Base-by-base conservation (phyloP, 2,113 vertebrate species). In the Castor canadensis region DNA sequence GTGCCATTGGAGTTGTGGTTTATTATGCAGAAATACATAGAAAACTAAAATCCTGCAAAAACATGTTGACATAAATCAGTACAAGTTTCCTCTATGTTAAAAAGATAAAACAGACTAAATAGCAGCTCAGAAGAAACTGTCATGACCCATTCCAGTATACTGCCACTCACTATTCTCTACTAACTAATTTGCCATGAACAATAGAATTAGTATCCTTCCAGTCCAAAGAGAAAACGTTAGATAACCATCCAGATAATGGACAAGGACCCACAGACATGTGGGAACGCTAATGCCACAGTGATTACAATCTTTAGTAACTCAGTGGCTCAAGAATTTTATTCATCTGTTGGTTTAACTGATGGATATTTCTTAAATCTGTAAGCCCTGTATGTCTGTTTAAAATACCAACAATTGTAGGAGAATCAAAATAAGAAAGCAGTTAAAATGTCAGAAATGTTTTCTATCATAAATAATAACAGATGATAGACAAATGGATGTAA, bases 161-260 rank as follows among this genome's bases (percentile, higher is more conserved):
- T 98, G 97, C 95, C 98, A 96, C 12, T 98, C 91, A 96, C 28
- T 76, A 97, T 98, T 52, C 93, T 84, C 94, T 69, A 45, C 90
- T 97, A 97, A 98, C 97, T 98, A 97, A 96, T 97, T 96, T 98
- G 30, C 87, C 71, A n/a, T 89, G 94, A 98, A 96, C 32, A 96
- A 97, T 97, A 96, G 89, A 97, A 98, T 98, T 89, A 96, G 58
- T 52, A 96, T 97, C 49, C 16, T 98, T 97, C 30, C 28, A 95
- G 72, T 98, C 93, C 97, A 24, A 98, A 83, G 16, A 35, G 96
- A 98, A 97, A 20, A 24, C 72, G 94, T 94, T 97, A 97, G 58
- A 85, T 97, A 95, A 94, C 6, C 94, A 96, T 96, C 62, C 45
- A 95, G 93, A 97, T 84, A 66, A 95, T 22, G 5, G 91, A 95